Evolutionary conservation across 1,140 invertebrate species (phyloP).

Genomic region (Pachypsylla venusta): DNA sequence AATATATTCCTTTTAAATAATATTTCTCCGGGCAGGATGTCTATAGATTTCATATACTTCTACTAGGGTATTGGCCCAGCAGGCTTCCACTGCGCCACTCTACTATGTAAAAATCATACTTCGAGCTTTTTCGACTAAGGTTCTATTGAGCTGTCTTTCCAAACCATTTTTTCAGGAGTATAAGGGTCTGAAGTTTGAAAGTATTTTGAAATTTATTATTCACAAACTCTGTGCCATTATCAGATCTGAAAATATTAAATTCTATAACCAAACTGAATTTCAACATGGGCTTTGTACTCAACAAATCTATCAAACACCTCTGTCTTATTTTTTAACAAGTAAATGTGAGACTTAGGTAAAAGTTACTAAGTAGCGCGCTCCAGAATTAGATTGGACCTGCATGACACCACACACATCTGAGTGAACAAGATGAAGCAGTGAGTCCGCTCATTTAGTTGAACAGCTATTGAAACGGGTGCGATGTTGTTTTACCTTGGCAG

Average conservation of each 20-base stretch:
- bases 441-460: conserved; percentile 20
- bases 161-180: conserved; percentile 30
- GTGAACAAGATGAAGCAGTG: conserved; percentile 26
- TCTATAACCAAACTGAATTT: conserved; percentile 8
- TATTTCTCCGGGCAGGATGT: no score
- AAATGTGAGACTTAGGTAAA: conserved; percentile 23
- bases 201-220: conserved; percentile 9
- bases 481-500: not conserved
- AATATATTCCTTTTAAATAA: no score
- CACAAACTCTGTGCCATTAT: conserved; percentile 20
- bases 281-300: conserved; percentile 17
- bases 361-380: conserved; percentile 23
- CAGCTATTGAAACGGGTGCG: conserved; percentile 23
- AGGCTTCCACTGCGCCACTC: no score
- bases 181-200: conserved; percentile 24
- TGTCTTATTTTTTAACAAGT: conserved; percentile 29
- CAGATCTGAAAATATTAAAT: conserved; percentile 15
- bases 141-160: conserved; percentile 25
- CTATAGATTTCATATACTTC: no score
- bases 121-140: conserved; percentile 13
- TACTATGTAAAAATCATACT: conserved; percentile 11
- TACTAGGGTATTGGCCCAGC: no score
- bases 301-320: conserved; percentile 25
- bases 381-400: conserved; percentile 25
- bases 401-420: conserved; percentile 30